phyloP scores from a whole-genome alignment of 2,113 vertebrate genomes.

The Acrocephalus arundinaceus region DNA sequence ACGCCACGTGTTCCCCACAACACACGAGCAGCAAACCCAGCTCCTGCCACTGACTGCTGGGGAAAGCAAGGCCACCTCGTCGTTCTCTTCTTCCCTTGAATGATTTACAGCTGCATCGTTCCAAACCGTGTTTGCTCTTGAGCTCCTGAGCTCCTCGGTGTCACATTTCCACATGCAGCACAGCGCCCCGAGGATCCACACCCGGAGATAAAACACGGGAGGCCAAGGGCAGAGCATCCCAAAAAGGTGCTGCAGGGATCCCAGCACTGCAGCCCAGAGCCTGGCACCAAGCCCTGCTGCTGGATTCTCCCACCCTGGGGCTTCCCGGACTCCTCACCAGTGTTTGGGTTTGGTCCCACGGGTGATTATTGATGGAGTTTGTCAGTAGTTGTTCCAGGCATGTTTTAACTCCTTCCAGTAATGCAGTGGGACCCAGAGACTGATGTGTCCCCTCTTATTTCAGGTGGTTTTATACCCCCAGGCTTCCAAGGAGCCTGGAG shows the following conservation, averaged over 20 bases:
- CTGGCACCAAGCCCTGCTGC: background rate
- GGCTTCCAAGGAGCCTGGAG: background rate
- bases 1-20: background rate
- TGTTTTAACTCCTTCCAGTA: background rate
- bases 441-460: background rate
- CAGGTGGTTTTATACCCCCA: background rate
- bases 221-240: accelerated
- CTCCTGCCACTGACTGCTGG: background rate
- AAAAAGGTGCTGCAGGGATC: accelerated
- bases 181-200: accelerated
- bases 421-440: accelerated
- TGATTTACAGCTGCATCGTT: background rate
- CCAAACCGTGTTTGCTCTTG: background rate
- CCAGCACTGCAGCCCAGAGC: accelerated
- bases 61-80: background rate
- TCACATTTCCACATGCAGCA: background rate
- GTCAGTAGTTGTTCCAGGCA: background rate
- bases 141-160: background rate
- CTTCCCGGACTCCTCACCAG: background rate
- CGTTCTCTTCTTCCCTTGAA: background rate
- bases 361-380: accelerated
- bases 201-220: accelerated
- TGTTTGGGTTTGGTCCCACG: accelerated
- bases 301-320: background rate
- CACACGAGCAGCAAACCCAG: background rate